Evolutionary conservation across 2,888 invertebrate genomes (phyloP).

Genomic region (Falcaria lacertinaria): DNA sequence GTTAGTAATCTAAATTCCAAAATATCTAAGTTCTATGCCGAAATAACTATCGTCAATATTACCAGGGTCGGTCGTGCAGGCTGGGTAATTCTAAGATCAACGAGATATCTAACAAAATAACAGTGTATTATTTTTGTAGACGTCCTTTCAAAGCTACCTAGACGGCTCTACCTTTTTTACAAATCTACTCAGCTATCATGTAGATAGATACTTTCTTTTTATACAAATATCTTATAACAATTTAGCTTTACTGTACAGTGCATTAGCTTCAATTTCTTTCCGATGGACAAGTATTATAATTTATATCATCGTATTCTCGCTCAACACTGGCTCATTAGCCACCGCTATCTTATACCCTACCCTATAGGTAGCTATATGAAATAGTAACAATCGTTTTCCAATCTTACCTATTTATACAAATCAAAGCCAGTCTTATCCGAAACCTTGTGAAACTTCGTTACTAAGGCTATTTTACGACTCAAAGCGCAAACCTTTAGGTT

Average conservation of each 20-base stretch:
- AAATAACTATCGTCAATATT: no score
- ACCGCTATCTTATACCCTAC: no score
- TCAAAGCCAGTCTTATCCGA: conserved; percentile 68
- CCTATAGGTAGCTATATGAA: conserved; percentile 11
- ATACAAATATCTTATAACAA: conserved; percentile 34
- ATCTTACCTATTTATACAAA: conserved; percentile 45
- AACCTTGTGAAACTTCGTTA: conserved; percentile 50
- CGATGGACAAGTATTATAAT: neutral
- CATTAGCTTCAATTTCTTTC: neutral
- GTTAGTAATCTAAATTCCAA: no score
- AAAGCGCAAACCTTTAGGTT: conserved; percentile 11
- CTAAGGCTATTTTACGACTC: conserved; percentile 29
- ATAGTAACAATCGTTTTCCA: conserved; percentile 40
- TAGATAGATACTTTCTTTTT: conserved; percentile 36
- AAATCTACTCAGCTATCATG: conserved; percentile 30
- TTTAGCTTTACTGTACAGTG: neutral
- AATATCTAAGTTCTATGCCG: no score
- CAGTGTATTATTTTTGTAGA: conserved; percentile 38
- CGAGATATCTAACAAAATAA: no score
- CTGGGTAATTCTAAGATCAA: no score
- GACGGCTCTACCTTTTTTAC: conserved; percentile 30
- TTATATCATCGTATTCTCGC: neutral
- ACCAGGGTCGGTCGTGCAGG: no score
- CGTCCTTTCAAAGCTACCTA: conserved; percentile 43
- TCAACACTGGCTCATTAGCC: neutral